Evolutionary conservation across 2,113 vertebrate species (phyloP), one percentile per base, ranked within the genome.

Genomic region (Actenoides hombroni): DNA sequence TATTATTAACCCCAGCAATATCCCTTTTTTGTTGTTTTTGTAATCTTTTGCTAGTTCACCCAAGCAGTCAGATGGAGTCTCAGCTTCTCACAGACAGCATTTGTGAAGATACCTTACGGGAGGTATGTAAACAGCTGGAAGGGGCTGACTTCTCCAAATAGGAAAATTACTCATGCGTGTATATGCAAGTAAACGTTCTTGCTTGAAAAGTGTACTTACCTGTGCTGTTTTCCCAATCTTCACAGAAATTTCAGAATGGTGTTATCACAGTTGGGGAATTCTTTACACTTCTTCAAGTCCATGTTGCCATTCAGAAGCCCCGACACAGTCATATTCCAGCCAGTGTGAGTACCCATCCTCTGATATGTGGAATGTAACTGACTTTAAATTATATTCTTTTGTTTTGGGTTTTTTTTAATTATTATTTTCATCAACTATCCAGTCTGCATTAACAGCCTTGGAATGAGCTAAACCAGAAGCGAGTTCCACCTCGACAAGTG

Each of bases 241-340:
- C 83, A 42, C 95, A 99, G 99, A 99, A 99, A 98, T 97, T 99
- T 37, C 97, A 98, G 80, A 98, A 98, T 51, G 99, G 98, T 75
- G 96, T 95, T 76, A 98, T 99, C 75, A 99, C 99, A 4, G 97
- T 99, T 64, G 97, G 97, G 16, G 99, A 99, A 94, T 99, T 99
- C 93, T 98, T 99, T n/a, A 98, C 98, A 11, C 97, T 99, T 88
- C 98, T 99, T 78, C 97, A 98, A 86, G 98, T 99, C 40, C 98
- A 99, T 19, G 97, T 99, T 93, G 97, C 98, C 26, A 99, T 99
- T 94, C 99, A 99, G 90, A 99, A 98, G 94, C 98, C 99, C 61
- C 97, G 99, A 40, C 98, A 98, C 51, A 99, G 99, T 89, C 96
- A 98, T 18, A 95, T 99, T 61, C 98, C 99, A 94, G 97, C 94